These are phyloP conservation scores for Hylaea fasciaria DNA, from an alignment of 2,888 invertebrate genomes.

Conservation along the genomic window DNA sequence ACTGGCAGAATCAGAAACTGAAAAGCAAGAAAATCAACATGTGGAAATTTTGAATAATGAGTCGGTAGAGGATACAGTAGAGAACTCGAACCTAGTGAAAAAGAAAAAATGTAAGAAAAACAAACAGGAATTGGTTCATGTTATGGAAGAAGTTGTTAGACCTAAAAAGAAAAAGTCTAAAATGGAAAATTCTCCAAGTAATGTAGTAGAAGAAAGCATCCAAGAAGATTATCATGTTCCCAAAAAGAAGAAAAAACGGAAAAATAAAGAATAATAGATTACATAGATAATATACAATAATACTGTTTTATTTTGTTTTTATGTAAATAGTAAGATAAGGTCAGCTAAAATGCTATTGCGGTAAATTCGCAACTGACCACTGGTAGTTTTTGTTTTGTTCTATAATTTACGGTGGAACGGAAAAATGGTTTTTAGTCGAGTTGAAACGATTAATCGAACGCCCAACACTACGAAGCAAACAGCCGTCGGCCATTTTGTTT, in stretches of 20 bases:
- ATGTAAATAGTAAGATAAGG: too few relatives aligned
- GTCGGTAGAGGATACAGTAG: constrained; percentile 25
- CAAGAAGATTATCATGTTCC: constrained; percentile 54
- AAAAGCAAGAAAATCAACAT: constrained; percentile 10
- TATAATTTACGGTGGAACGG: too few relatives aligned
- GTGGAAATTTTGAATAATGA: constrained; percentile 19
- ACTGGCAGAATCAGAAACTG: constrained; percentile 4
- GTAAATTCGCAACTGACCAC: too few relatives aligned
- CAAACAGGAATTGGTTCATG: constrained; percentile 30
- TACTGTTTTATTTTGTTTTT: too few relatives aligned
- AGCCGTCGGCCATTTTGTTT: constrained; percentile 17
- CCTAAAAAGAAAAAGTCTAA: constrained; percentile 49
- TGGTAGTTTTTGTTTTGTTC: too few relatives aligned
- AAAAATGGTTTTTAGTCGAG: constrained; percentile 2
- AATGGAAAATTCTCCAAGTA: constrained; percentile 23
- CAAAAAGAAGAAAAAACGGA: constrained; percentile 72
- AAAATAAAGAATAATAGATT: constrained; percentile 53
- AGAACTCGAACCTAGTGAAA: constrained; percentile 29
- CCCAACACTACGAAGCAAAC: constrained; percentile 2
- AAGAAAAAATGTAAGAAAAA: constrained; percentile 50
- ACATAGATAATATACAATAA: too few relatives aligned
- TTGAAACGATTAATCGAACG: not conserved
- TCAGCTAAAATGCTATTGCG: too few relatives aligned
- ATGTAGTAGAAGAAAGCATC: constrained; percentile 12
- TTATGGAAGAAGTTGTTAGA: constrained; percentile 43